These are phyloP conservation scores for Sander lucioperca DNA, from an alignment of 2,113 vertebrate species.

Conservation along the genomic window DNA sequence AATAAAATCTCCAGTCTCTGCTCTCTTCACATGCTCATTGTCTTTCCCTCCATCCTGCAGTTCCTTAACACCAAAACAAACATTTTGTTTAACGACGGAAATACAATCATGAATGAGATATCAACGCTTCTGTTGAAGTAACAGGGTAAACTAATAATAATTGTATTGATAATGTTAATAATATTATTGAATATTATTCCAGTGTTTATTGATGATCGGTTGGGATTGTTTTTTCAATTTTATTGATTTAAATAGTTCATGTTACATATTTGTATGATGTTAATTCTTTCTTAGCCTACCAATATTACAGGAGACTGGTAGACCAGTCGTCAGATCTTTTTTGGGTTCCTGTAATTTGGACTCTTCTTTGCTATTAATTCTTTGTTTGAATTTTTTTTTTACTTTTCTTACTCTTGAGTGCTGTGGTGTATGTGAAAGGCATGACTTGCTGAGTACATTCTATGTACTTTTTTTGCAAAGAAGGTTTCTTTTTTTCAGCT, in stretches of 20 bases:
- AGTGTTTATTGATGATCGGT: constrained; percentile 83
- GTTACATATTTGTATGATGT: constrained; percentile 85
- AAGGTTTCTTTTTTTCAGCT: constrained; percentile 65
- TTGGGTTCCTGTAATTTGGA: constrained; percentile 76
- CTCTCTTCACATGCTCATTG: constrained; percentile 63
- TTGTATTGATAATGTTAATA: constrained; percentile 86
- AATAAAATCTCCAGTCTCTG: constrained; percentile 67
- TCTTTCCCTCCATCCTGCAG: constrained; percentile 72
- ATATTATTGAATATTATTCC: constrained; percentile 85
- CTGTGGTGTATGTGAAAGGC: constrained; percentile 83
- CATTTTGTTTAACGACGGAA: constrained; percentile 75
- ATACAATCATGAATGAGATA: constrained; percentile 84
- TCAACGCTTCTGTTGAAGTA: constrained; percentile 82
- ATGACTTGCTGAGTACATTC: constrained; percentile 84
- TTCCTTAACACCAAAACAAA: constrained; percentile 81
- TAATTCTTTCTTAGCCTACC: constrained; percentile 82
- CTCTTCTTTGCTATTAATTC: constrained; percentile 81
- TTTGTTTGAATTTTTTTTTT: constrained; percentile 71
- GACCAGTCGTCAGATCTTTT: constrained; percentile 58
- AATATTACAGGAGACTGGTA: constrained; percentile 77
- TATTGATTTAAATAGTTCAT: constrained; percentile 80
- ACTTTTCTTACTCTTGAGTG: constrained; percentile 79
- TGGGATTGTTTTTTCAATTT: constrained; percentile 79
- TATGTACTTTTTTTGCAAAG: constrained; percentile 74
- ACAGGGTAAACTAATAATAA: constrained; percentile 88